phyloP scores from a whole-genome alignment of 2,113 vertebrate species.

The Pedionomus torquatus region DNA sequence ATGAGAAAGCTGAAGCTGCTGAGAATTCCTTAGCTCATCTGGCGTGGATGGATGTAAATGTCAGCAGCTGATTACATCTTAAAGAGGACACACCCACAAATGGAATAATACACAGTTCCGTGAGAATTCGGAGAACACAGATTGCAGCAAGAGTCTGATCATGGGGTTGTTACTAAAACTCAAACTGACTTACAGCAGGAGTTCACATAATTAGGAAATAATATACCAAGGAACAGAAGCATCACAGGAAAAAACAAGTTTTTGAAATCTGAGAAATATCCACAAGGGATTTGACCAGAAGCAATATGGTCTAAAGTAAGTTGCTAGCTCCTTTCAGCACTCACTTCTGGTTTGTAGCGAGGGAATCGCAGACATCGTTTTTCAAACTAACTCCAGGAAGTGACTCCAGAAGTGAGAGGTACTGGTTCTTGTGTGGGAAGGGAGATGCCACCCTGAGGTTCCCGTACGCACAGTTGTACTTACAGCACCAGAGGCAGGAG shows the following conservation, averaged over 20 bases:
- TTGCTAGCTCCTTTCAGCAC: neutral
- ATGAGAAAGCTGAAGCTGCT: neutral
- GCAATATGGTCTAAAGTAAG: neutral
- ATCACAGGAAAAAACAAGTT: neutral
- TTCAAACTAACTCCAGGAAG: neutral
- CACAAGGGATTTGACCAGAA: neutral
- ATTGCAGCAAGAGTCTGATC: neutral
- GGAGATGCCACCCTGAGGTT: fast-evolving
- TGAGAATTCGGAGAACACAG: neutral
- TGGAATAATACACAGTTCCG: fast-evolving
- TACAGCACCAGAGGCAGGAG: neutral
- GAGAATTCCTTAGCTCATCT: neutral
- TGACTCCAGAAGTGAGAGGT: neutral
- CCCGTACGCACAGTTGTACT: neutral
- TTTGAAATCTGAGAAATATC: neutral
- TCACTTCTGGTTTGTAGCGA: neutral
- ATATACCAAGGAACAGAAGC: neutral
- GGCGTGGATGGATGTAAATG: fast-evolving
- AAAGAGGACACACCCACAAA: neutral
- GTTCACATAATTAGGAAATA: neutral
- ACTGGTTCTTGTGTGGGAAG: neutral
- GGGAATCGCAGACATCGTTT: neutral
- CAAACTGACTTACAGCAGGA: neutral
- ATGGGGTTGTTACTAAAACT: neutral
- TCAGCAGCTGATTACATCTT: neutral